phyloP scores from a whole-genome alignment of 2,113 vertebrate species.

The Coryphaenoides rupestris region DNA sequence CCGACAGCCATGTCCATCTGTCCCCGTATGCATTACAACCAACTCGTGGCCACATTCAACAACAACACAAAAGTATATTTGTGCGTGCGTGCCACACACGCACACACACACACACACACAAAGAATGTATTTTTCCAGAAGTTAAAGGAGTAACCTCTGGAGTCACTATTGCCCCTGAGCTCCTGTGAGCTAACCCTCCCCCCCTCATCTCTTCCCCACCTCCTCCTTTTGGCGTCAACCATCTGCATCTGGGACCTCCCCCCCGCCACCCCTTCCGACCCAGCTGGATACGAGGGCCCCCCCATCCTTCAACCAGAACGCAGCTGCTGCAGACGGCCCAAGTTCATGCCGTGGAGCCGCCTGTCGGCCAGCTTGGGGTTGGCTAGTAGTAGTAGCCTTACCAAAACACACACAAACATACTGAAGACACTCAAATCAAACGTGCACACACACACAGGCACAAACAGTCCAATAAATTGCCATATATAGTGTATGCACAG shows the following conservation, averaged over 20 bases:
- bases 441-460: too few relatives aligned
- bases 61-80: neutral
- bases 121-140: slow-evolving; percentile 60
- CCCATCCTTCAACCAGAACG: slow-evolving; percentile 64
- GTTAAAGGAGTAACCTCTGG: slow-evolving; percentile 60
- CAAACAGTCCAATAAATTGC: too few relatives aligned
- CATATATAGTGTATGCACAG: too few relatives aligned
- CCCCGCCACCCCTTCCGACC: slow-evolving; percentile 54
- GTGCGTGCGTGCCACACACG: neutral
- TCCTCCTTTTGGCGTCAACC: slow-evolving; percentile 63
- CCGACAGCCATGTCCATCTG: neutral
- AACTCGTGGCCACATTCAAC: neutral
- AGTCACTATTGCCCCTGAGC: slow-evolving; percentile 65
- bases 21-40: neutral
- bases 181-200: slow-evolving; percentile 29
- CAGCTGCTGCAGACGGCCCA: slow-evolving; percentile 68
- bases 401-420: neutral
- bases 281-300: slow-evolving; percentile 68
- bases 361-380: slow-evolving; percentile 50
- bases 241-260: slow-evolving; percentile 63
- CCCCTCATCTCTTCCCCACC: slow-evolving; percentile 53
- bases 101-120: slow-evolving; percentile 37
- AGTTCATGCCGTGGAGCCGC: slow-evolving; percentile 67
- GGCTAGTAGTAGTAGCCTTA: slow-evolving; percentile 51
- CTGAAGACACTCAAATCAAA: too few relatives aligned